Evolutionary conservation across 2,113 vertebrate genomes (phyloP).

Genomic region (Notiomystis cincta): DNA sequence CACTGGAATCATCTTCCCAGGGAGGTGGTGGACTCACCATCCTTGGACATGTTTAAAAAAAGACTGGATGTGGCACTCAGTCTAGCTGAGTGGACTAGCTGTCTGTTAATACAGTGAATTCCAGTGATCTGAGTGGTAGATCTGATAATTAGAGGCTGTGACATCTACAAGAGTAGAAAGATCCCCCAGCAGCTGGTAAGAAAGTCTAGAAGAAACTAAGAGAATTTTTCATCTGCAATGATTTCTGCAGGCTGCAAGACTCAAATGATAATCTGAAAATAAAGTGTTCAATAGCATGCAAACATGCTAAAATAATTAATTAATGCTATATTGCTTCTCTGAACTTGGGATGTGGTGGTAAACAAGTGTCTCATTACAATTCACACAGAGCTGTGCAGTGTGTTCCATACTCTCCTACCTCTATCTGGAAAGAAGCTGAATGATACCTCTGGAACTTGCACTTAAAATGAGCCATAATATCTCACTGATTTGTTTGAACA

Average conservation of each 20-base stretch:
- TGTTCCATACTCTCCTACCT: fast-evolving
- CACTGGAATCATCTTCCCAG: neutral
- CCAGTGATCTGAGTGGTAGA: neutral
- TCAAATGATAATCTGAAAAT: neutral
- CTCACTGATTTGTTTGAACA: neutral
- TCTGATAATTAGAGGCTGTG: neutral
- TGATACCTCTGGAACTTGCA: neutral
- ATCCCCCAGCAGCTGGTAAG: neutral
- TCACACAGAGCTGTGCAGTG: fast-evolving
- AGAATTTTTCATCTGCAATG: neutral
- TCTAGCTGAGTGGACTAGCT: neutral
- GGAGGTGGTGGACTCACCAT: neutral
- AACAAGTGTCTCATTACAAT: neutral
- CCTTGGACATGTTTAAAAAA: neutral
- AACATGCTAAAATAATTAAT: neutral
- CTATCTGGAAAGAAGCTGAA: neutral
- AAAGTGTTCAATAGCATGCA: neutral
- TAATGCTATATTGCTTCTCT: neutral
- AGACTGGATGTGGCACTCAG: neutral
- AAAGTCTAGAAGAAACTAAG: neutral
- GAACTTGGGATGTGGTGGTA: neutral
- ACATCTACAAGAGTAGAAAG: neutral
- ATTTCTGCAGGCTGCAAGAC: neutral
- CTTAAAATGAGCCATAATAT: neutral
- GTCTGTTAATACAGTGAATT: neutral